These are phyloP conservation scores for Phoenicopterus ruber DNA, from an alignment of 2,113 vertebrate genomes.

Conservation along the genomic window DNA sequence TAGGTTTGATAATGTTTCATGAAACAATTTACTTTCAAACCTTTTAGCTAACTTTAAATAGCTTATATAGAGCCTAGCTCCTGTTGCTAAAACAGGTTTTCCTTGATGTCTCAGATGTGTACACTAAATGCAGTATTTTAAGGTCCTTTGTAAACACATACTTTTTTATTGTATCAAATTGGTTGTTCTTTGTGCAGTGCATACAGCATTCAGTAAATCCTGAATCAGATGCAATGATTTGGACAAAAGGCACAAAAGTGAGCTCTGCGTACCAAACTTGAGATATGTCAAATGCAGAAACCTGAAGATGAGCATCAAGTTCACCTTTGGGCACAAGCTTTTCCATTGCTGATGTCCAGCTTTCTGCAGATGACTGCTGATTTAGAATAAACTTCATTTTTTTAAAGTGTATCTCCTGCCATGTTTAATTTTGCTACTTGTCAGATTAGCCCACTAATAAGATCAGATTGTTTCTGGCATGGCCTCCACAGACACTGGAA, in stretches of 20 bases:
- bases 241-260: neutral
- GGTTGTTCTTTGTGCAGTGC: neutral
- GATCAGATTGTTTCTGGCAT: neutral
- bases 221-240: neutral
- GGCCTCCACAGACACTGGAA: neutral
- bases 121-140: neutral
- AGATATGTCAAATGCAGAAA: neutral
- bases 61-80: neutral
- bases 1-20: neutral
- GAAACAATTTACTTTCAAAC: constrained; percentile 29
- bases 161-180: neutral
- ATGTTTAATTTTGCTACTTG: neutral
- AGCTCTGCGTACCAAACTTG: neutral
- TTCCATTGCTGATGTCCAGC: neutral
- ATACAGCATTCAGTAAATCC: neutral
- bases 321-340: neutral
- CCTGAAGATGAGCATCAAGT: neutral
- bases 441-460: neutral
- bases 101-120: neutral
- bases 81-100: constrained; percentile 27
- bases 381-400: neutral
- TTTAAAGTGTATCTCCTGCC: neutral
- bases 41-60: constrained; percentile 28
- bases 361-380: neutral
- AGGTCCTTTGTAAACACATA: neutral